Base-by-base conservation (phyloP, 2,797 vertebrate genomes). In the Uromys caudimaculatus region DNA sequence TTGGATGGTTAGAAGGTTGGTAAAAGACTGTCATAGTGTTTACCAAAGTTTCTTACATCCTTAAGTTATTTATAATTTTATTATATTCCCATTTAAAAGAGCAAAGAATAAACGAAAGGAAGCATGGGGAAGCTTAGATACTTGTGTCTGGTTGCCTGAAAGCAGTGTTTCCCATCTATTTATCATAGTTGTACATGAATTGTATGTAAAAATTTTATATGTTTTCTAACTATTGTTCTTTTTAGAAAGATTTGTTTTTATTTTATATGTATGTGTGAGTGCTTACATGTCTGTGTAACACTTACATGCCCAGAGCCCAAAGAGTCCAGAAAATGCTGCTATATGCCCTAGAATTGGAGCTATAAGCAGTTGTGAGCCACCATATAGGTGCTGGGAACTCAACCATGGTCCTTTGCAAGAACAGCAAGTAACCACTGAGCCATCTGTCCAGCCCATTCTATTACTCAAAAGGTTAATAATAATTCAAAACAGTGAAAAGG, bases 51-150 rank as follows among this genome's bases (percentile, higher is more conserved):
- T 89, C 50, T 84, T 89, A 71, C n/a, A 76, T 78, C 16, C 35
- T 95, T 78, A 69, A 78, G 56, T 52, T 77, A 89, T 92, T 77
- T 50, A 32, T 58, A 83, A 47, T 77, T 76, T 60, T 62, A 23
- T 89, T 60, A 41, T 60, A 89, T 62, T 71, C 76, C 60, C 27
- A 23, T 62, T 41, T 24, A 56, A 93, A 35, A 23, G 24, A 19
- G 21, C 5, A 69, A 19, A 44, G 10, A 84, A 58, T 75, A 56
- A 38, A 27, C 6, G 13, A 11, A 69, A 71, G 17, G 3, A 71
- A 62, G 41, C 9, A 52, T 10, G 35, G 62, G 69, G n/a, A 85
- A n/a, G n/a, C 23, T 85, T 52, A 84, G 84, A 41, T 35, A 44
- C 67, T 58, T 79, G 52, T 50, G 12, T 62, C 12, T 93, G 3